phyloP scores from a whole-genome alignment of 1,140 invertebrate genomes.

The Musca domestica region DNA sequence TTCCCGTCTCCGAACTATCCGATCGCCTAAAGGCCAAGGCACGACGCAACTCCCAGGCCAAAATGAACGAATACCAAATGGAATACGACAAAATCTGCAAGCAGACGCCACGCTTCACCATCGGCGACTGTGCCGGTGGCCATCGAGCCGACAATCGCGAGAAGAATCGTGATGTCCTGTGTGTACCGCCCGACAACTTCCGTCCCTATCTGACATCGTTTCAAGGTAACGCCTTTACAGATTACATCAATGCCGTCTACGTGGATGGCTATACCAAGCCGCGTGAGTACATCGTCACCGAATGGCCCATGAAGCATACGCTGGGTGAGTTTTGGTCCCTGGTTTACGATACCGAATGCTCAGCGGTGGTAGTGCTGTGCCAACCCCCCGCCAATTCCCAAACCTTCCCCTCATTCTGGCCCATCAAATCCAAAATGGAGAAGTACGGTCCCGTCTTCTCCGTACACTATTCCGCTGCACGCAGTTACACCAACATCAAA shows the following conservation, averaged over 20 bases:
- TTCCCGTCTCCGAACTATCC: slow-evolving; percentile 85
- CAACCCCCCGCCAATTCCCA: slow-evolving; percentile 78
- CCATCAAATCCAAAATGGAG: slow-evolving; percentile 82
- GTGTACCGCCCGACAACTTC: slow-evolving; percentile 95
- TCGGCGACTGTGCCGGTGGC: slow-evolving; percentile 97
- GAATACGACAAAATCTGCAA: slow-evolving; percentile 94
- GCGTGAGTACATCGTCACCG: slow-evolving; percentile 93
- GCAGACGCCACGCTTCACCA: slow-evolving; percentile 89
- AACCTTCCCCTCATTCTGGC: slow-evolving; percentile 90
- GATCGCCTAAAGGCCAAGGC: slow-evolving; percentile 86
- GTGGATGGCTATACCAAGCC: slow-evolving; percentile 97
- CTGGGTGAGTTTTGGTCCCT: slow-evolving; percentile 96
- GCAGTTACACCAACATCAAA: slow-evolving; percentile 92
- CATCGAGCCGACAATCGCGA: slow-evolving; percentile 94
- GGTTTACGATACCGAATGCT: slow-evolving; percentile 96
- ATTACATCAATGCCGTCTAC: slow-evolving; percentile 99
- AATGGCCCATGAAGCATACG: slow-evolving; percentile 92
- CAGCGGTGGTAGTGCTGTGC: slow-evolving; percentile 90
- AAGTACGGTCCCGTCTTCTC: slow-evolving; percentile 95
- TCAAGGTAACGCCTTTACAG: slow-evolving; percentile 95
- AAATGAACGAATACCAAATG: slow-evolving; percentile 86
- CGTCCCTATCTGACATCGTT: slow-evolving; percentile 95
- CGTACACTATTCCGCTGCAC: slow-evolving; percentile 89
- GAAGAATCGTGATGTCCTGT: slow-evolving; percentile 95
- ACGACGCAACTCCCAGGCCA: slow-evolving; percentile 71